Conservation (phyloP, 2,797 vertebrate species). For the Chromobotia macracanthus region DNA sequence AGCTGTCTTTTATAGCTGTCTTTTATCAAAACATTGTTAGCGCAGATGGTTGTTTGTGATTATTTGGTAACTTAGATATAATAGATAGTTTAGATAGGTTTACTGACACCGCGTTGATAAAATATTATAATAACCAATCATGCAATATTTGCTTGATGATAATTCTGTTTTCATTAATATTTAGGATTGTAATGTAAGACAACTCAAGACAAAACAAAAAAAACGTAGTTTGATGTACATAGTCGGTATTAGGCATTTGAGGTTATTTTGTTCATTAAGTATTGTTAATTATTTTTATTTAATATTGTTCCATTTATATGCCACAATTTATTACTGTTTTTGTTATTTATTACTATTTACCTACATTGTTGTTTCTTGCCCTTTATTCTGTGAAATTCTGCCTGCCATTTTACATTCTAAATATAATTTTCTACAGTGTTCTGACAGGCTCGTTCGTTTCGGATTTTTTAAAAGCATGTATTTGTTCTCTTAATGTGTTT, state of each 20-base stretch:
- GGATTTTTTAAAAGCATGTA: not conserved
- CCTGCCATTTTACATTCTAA: not conserved
- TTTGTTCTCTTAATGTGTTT: not conserved
- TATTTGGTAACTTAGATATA: not conserved
- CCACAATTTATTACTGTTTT: not conserved
- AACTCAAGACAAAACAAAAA: too few relatives aligned
- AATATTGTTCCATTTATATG: not conserved
- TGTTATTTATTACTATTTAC: not conserved
- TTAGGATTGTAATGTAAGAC: too few relatives aligned
- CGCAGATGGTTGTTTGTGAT: not conserved
- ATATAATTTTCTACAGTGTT: not conserved
- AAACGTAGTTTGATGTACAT: too few relatives aligned
- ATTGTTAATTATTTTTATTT: not conserved
- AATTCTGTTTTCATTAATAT: not conserved
- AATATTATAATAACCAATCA: not conserved
- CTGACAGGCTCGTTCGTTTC: not conserved
- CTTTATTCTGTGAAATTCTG: not conserved
- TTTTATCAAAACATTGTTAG: too few relatives aligned
- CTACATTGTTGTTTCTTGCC: not conserved
- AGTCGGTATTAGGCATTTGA: not conserved
- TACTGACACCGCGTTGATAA: not conserved
- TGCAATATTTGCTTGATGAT: not conserved
- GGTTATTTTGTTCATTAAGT: slow-evolving; percentile 36
- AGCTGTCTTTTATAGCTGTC: too few relatives aligned
- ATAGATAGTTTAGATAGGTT: too few relatives aligned